Evolutionary conservation across 2,113 vertebrate genomes (phyloP).

Genomic region (Nerophis ophidion): DNA sequence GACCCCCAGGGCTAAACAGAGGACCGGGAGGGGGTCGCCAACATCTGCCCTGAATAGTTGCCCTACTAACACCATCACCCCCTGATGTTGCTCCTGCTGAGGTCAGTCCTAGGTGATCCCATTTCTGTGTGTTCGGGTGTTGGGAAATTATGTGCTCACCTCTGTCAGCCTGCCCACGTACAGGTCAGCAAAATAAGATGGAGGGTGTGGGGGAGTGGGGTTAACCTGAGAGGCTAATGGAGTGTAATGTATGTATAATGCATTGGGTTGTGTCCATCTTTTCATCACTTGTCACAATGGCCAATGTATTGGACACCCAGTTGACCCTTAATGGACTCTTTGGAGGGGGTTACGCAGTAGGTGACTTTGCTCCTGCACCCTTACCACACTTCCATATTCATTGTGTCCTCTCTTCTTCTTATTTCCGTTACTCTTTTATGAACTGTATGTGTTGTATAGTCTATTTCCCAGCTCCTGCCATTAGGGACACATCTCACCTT

Average conservation of each 20-base stretch:
- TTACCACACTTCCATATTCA: slow-evolving; percentile 46
- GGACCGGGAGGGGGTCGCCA: slow-evolving; percentile 49
- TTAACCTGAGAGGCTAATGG: slow-evolving; percentile 23
- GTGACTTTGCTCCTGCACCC: slow-evolving; percentile 57
- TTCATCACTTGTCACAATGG: slow-evolving; percentile 29
- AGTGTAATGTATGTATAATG: slow-evolving; percentile 52
- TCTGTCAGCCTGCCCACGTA: slow-evolving; percentile 62
- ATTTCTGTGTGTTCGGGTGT: slow-evolving; percentile 67
- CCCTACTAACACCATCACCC: slow-evolving; percentile 51
- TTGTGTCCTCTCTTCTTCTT: slow-evolving; percentile 32
- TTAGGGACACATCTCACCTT: slow-evolving; percentile 45
- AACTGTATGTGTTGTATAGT: slow-evolving; percentile 27
- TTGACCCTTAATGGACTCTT: slow-evolving; percentile 48
- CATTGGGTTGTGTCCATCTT: slow-evolving; percentile 26
- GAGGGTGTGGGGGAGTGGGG: slow-evolving; percentile 24
- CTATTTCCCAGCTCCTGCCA: slow-evolving; percentile 33
- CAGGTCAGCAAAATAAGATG: slow-evolving; percentile 70
- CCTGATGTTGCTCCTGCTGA: slow-evolving; percentile 33
- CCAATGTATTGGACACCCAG: slow-evolving; percentile 38
- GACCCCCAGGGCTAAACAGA: slow-evolving; percentile 36
- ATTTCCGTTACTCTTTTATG: slow-evolving; percentile 26
- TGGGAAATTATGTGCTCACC: slow-evolving; percentile 69
- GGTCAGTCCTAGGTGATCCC: slow-evolving; percentile 72
- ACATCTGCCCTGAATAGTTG: slow-evolving; percentile 50
- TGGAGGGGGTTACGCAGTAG: slow-evolving; percentile 17